Evolutionary conservation across 2,113 vertebrate genomes (phyloP).

Genomic region (Nycticebus coucang): DNA sequence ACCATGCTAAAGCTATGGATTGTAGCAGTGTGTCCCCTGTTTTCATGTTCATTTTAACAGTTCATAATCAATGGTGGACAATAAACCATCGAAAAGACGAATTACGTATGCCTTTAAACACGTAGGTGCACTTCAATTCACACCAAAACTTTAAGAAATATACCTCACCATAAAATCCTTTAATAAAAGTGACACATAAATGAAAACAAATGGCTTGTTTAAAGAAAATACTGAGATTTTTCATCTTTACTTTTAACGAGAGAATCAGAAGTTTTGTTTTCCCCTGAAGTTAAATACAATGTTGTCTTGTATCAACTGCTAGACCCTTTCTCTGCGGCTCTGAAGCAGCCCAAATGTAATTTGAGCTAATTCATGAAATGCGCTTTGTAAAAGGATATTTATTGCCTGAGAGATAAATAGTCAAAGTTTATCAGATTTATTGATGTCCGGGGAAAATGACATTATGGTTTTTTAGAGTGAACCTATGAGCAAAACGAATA

Average conservation of each 20-base stretch:
- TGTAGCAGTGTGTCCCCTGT: slow-evolving; percentile 31
- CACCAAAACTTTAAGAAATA: slow-evolving; percentile 80
- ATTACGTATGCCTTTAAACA: slow-evolving; percentile 32
- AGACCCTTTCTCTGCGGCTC: slow-evolving; percentile 73
- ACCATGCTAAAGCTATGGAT: neutral
- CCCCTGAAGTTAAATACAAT: slow-evolving; percentile 86
- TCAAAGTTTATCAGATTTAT: slow-evolving; percentile 86
- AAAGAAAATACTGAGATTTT: slow-evolving; percentile 63
- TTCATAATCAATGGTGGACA: slow-evolving; percentile 62
- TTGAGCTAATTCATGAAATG: slow-evolving; percentile 83
- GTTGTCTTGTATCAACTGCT: slow-evolving; percentile 77
- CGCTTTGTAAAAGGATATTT: slow-evolving; percentile 83
- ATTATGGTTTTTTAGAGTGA: slow-evolving; percentile 75
- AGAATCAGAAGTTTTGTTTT: slow-evolving; percentile 83
- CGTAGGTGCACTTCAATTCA: slow-evolving; percentile 76
- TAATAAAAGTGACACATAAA: slow-evolving; percentile 87
- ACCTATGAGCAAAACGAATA: slow-evolving; percentile 71
- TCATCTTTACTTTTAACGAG: slow-evolving; percentile 83
- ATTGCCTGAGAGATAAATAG: slow-evolving; percentile 85
- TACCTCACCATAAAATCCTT: slow-evolving; percentile 80
- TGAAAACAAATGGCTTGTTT: slow-evolving; percentile 84
- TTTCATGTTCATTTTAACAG: slow-evolving; percentile 65
- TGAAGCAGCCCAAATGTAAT: slow-evolving; percentile 84
- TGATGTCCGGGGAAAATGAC: slow-evolving; percentile 75
- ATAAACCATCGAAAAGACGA: slow-evolving; percentile 70